A percentile compares a stretch with the other conserved stretches of the same genome.
These are phyloP conservation scores for Edolisoma coerulescens DNA, from an alignment of 2,113 vertebrate species.

Conservation along the genomic window DNA sequence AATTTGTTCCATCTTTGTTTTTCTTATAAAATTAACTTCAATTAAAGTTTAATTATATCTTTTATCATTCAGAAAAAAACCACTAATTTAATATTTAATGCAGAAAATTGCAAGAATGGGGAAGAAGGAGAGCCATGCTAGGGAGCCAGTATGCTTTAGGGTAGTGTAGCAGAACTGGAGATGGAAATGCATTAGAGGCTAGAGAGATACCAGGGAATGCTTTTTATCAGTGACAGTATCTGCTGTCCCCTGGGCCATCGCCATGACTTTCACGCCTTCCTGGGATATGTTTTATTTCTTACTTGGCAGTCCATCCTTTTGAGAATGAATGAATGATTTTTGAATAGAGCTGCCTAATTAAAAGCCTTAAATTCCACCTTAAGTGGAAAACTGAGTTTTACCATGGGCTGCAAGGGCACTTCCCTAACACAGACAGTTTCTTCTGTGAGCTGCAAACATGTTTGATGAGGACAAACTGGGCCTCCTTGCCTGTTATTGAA, in stretches of 20 bases:
- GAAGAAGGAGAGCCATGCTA: background rate
- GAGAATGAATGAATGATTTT: background rate
- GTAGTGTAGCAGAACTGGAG: background rate
- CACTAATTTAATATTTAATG: background rate
- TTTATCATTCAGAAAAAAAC: background rate
- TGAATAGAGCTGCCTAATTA: background rate
- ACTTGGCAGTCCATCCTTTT: background rate
- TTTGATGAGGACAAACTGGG: background rate
- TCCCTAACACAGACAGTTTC: background rate
- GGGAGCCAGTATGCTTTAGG: background rate
- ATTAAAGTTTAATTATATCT: background rate
- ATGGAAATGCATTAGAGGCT: background rate
- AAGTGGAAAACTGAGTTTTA: background rate
- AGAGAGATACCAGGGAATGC: background rate
- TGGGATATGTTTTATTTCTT: constrained; percentile 10
- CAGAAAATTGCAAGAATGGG: background rate
- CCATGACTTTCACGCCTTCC: background rate
- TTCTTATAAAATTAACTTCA: background rate
- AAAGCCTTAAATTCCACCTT: background rate
- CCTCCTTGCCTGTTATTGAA: background rate
- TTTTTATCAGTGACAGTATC: background rate
- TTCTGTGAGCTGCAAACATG: background rate
- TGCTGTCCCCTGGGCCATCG: background rate
- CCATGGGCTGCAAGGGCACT: background rate
- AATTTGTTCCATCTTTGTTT: background rate